phyloP scores from a whole-genome alignment of 2,888 invertebrate species.

The Amphiduros pacificus region DNA sequence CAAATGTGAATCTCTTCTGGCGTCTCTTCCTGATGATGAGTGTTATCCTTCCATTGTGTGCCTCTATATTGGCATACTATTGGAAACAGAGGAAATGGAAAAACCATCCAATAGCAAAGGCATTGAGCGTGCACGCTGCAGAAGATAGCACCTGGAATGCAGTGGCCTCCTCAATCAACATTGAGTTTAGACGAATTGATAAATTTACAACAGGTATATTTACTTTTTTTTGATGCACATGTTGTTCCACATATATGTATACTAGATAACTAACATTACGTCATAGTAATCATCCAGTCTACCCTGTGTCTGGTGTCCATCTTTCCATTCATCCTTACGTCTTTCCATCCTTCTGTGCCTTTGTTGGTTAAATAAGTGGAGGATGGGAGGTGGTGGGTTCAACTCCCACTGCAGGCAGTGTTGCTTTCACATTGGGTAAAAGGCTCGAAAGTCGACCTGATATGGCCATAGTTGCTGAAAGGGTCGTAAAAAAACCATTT shows the following conservation, averaged over 20 bases:
- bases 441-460: too few relatives aligned
- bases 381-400: too few relatives aligned
- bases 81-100: conserved; percentile 75
- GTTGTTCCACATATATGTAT: too few relatives aligned
- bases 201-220: conserved; percentile 56
- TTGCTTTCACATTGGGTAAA: too few relatives aligned
- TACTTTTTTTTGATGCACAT: too few relatives aligned
- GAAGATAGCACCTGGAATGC: conserved; percentile 67
- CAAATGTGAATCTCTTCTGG: conserved; percentile 33
- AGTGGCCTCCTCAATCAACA: conserved; percentile 74
- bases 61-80: conserved; percentile 64
- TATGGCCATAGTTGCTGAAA: too few relatives aligned
- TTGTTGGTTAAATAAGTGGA: too few relatives aligned
- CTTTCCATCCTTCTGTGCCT: too few relatives aligned
- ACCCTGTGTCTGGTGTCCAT: too few relatives aligned
- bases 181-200: conserved; percentile 70
- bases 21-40: conserved; percentile 37
- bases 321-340: too few relatives aligned
- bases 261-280: background rate
- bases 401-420: too few relatives aligned
- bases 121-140: conserved; percentile 61
- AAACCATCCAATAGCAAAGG: conserved; percentile 75
- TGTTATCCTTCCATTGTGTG: conserved; percentile 61
- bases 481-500: too few relatives aligned
- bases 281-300: background rate